Evolutionary conservation across 1,140 invertebrate species (phyloP).

Genomic region (Drosophila santomea): DNA sequence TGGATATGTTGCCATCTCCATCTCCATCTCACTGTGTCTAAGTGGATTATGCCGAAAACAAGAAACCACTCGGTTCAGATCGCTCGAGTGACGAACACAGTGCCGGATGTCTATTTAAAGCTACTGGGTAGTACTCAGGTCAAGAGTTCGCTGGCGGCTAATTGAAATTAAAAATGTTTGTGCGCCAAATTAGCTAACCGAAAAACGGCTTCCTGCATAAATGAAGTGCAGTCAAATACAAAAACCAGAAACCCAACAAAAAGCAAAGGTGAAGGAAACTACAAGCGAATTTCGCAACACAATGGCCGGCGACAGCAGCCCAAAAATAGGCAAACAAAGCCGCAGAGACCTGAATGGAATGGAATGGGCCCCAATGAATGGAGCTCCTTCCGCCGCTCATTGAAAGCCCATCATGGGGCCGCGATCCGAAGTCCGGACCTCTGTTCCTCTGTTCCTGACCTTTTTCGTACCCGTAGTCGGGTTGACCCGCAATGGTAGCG

Average conservation of each 20-base stretch:
- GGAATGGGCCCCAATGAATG: constrained; percentile 37
- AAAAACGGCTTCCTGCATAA: constrained; percentile 53
- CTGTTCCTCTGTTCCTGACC: constrained; percentile 36
- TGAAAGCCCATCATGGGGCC: constrained; percentile 32
- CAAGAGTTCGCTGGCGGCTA: constrained; percentile 47
- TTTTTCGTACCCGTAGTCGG: constrained; percentile 23
- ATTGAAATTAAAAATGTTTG: constrained; percentile 54
- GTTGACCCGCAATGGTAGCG: constrained; percentile 23
- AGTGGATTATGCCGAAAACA: constrained; percentile 36
- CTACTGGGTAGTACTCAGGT: constrained; percentile 23
- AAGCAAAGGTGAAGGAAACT: constrained; percentile 8
- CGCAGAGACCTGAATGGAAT: constrained; percentile 41
- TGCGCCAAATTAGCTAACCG: constrained; percentile 64
- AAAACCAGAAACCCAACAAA: constrained; percentile 32
- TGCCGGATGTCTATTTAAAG: constrained; percentile 35
- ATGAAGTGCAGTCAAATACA: constrained; percentile 57
- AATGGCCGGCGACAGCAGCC: constrained; percentile 47
- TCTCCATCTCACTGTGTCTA: constrained; percentile 14
- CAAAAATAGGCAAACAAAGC: constrained; percentile 76
- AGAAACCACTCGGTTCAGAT: constrained; percentile 6
- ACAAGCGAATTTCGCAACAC: constrained; percentile 16
- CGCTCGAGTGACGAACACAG: constrained; percentile 1
- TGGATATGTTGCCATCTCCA: constrained; percentile 33
- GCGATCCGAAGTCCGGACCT: constrained; percentile 12
- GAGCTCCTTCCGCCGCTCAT: constrained; percentile 20